phyloP scores from a whole-genome alignment of 2,113 vertebrate species.

The Cheirogaleus medius region DNA sequence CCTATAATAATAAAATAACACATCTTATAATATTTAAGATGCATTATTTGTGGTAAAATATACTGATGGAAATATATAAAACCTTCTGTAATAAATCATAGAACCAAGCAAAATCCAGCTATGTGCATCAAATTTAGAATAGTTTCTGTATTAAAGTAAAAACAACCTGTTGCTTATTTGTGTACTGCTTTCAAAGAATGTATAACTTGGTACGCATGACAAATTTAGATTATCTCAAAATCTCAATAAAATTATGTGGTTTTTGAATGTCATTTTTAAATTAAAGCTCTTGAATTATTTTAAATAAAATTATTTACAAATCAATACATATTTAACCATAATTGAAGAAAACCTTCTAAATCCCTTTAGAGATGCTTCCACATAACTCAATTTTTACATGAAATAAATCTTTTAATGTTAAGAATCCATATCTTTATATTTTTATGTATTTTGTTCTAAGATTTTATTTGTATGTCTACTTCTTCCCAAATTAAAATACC shows the following conservation, averaged over 20 bases:
- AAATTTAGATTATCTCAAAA: not conserved
- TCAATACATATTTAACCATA: not conserved
- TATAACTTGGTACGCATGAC: not conserved
- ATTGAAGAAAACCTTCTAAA: not conserved
- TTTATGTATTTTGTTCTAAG: not conserved
- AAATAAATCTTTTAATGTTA: not conserved
- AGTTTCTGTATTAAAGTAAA: not conserved
- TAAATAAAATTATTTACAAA: not conserved
- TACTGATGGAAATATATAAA: not conserved
- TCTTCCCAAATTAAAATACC: not conserved
- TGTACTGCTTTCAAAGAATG: not conserved
- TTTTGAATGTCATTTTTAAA: not conserved
- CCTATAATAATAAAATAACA: not conserved
- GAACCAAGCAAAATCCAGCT: not conserved
- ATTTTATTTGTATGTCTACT: not conserved
- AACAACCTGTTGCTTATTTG: not conserved
- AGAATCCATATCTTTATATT: not conserved
- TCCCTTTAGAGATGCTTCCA: not conserved
- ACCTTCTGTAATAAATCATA: not conserved
- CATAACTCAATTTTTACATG: not conserved
- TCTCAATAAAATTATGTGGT: not conserved
- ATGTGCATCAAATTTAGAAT: not conserved
- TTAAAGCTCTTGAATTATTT: not conserved
- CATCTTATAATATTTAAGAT: not conserved
- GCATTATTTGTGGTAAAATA: not conserved